Conservation (phyloP, 2,797 vertebrate species). For the Diceros bicornis region DNA sequence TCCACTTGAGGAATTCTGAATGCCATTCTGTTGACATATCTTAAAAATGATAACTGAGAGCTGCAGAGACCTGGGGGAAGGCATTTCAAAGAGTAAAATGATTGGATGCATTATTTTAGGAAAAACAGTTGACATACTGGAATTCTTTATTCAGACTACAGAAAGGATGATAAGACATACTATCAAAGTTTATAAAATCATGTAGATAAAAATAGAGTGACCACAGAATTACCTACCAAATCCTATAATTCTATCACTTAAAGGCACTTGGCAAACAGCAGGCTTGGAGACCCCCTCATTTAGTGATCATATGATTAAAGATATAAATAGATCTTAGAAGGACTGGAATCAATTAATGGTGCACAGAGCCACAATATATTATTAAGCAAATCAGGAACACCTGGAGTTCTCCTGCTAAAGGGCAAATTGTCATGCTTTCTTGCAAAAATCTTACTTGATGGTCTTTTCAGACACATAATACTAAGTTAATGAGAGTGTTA, state of each 20-base stretch:
- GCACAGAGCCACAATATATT: not conserved
- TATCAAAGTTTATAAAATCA: conserved; percentile 46
- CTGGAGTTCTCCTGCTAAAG: not conserved
- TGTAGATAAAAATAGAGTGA: conserved; percentile 51
- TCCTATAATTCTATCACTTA: not conserved
- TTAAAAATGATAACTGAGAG: not conserved
- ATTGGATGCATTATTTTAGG: not conserved
- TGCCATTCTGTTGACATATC: not conserved
- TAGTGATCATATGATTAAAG: conserved; percentile 1
- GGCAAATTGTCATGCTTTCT: not conserved
- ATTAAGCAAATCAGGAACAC: conserved; percentile 46
- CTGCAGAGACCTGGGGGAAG: not conserved
- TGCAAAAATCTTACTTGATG: not conserved
- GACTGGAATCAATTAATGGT: conserved; percentile 13
- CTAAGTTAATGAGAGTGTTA: not conserved
- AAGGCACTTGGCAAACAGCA: not conserved
- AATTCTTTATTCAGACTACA: conserved; percentile 43
- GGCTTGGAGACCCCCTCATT: not conserved
- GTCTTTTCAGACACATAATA: not conserved
- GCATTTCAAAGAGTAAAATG: not conserved
- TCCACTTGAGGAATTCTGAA: not conserved
- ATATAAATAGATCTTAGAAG: conserved; percentile 5
- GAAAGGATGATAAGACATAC: not conserved
- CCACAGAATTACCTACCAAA: not conserved
- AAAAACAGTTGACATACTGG: not conserved